phyloP scores from a whole-genome alignment of 2,888 invertebrate genomes.

The Carterocephalus palaemon region DNA sequence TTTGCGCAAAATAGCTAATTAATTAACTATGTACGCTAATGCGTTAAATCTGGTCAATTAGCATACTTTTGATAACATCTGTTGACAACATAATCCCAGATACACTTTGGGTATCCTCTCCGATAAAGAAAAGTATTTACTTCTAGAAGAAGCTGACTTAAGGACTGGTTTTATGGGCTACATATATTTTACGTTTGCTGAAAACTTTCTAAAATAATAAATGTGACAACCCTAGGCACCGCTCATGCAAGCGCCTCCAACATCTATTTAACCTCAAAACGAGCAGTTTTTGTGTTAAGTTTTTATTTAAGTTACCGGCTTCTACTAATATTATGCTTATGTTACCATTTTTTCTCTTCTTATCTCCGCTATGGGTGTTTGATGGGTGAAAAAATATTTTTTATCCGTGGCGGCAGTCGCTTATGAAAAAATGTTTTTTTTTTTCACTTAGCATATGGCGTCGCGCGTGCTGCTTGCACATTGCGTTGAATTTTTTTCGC shows the following conservation, averaged over 20 bases:
- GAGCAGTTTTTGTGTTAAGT: slow-evolving; percentile 58
- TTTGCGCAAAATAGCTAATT: too few relatives aligned
- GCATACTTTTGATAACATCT: too few relatives aligned
- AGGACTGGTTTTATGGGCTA: too few relatives aligned
- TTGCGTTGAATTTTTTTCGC: slow-evolving; percentile 74
- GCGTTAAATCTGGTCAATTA: too few relatives aligned
- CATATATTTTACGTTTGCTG: too few relatives aligned
- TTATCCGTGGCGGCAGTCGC: slow-evolving; percentile 29
- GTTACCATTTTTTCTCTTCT: slow-evolving; percentile 67
- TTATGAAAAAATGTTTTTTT: slow-evolving; percentile 58
- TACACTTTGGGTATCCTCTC: too few relatives aligned
- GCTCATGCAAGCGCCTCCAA: slow-evolving; percentile 44
- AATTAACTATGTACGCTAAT: too few relatives aligned
- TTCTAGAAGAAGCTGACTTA: too few relatives aligned
- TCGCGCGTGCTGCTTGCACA: slow-evolving; percentile 71
- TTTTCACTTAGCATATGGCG: slow-evolving; percentile 58
- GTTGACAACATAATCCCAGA: too few relatives aligned
- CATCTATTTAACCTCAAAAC: slow-evolving; percentile 70
- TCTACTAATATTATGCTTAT: slow-evolving; percentile 76
- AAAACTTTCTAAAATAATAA: background rate
- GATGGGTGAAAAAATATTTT: slow-evolving; percentile 50
- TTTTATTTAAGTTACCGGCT: slow-evolving; percentile 59
- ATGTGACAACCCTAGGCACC: slow-evolving; percentile 36
- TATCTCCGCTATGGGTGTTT: slow-evolving; percentile 64
- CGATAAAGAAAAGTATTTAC: too few relatives aligned